These are phyloP conservation scores for Crotalus helleri DNA, from an alignment of 2,113 vertebrate species.

Conservation along the genomic window DNA sequence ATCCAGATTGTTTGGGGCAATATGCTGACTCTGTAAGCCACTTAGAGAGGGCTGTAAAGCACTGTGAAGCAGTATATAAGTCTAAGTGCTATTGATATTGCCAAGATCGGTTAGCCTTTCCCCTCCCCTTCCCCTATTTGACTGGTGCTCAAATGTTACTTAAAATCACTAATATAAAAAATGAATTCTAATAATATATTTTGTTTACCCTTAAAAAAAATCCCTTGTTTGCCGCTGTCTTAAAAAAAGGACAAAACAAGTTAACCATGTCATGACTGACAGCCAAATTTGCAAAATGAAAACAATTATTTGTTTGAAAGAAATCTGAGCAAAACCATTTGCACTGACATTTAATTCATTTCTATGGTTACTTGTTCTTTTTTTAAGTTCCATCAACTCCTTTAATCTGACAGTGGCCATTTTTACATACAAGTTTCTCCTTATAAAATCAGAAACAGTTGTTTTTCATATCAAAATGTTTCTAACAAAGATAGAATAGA, in stretches of 20 bases:
- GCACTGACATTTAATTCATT: slow-evolving; percentile 18
- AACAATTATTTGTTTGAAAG: slow-evolving; percentile 11
- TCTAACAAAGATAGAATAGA: background rate
- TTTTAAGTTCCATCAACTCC: background rate
- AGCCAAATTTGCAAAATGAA: background rate
- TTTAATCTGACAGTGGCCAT: background rate
- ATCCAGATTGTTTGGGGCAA: no score
- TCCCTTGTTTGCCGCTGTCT: background rate
- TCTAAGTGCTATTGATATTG: no score
- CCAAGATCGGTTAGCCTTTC: background rate
- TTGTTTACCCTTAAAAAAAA: background rate
- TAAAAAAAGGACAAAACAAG: background rate
- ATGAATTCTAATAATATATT: background rate
- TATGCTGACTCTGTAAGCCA: no score
- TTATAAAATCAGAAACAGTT: slow-evolving; percentile 11
- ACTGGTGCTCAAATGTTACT: background rate
- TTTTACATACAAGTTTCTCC: background rate
- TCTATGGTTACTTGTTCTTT: background rate
- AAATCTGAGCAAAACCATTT: background rate
- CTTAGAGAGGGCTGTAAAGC: no score
- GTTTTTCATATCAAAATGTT: background rate
- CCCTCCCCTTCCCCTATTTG: background rate
- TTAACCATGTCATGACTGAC: background rate
- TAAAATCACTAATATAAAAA: background rate
- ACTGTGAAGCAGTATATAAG: no score